Evolutionary conservation across 2,113 vertebrate genomes (phyloP).

Genomic region (Ceyx cyanopectus): DNA sequence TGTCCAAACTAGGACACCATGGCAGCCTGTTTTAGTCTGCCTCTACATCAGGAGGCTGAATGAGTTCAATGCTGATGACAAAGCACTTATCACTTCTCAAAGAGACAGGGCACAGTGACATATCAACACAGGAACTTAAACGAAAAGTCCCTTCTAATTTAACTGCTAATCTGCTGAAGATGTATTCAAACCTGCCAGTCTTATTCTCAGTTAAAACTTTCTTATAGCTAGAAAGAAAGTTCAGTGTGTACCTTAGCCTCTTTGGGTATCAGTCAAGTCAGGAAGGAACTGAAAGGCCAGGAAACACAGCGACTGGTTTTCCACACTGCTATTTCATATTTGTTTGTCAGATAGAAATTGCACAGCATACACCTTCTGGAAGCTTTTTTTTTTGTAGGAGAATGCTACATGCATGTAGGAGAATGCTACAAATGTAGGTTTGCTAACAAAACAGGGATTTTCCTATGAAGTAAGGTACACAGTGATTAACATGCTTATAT

Average conservation of each 20-base stretch:
- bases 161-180: slow-evolving; percentile 74
- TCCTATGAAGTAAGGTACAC: not conserved
- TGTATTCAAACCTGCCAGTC: slow-evolving; percentile 53
- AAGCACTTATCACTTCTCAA: slow-evolving; percentile 76
- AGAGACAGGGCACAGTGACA: slow-evolving; percentile 78
- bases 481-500: not conserved
- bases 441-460: not conserved
- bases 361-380: not conserved
- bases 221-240: slow-evolving; percentile 52
- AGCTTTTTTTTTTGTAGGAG: not conserved
- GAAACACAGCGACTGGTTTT: not conserved
- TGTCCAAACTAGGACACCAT: too few species aligned
- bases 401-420: not conserved
- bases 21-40: slow-evolving; percentile 75
- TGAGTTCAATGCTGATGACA: slow-evolving; percentile 74
- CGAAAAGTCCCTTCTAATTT: slow-evolving; percentile 78
- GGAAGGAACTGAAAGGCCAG: not conserved
- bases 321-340: not conserved
- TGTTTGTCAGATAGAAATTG: not conserved
- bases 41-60: slow-evolving; percentile 71
- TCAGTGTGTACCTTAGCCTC: not conserved
- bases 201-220: slow-evolving; percentile 81
- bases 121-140: slow-evolving; percentile 78
- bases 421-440: not conserved
- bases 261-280: not conserved